phyloP scores from a whole-genome alignment of 2,888 invertebrate genomes.

The Drosophila macrospina region DNA sequence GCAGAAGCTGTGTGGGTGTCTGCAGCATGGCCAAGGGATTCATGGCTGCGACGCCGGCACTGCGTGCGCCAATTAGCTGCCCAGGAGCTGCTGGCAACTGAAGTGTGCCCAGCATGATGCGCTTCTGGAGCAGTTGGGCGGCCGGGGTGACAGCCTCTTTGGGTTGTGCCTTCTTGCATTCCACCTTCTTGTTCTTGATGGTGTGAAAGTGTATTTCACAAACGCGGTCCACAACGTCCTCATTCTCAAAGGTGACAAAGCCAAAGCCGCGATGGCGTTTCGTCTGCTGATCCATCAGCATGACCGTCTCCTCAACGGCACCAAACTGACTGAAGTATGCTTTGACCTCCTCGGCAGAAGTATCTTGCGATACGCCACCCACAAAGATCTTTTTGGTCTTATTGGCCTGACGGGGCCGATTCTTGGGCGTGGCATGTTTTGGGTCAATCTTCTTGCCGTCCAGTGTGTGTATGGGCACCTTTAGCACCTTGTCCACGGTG shows the following conservation, averaged over 20 bases:
- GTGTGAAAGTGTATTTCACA: conserved; percentile 97
- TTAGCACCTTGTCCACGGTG: conserved; percentile 95
- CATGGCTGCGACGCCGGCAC: conserved; percentile 85
- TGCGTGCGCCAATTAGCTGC: conserved; percentile 85
- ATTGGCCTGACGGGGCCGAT: conserved; percentile 93
- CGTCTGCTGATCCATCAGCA: conserved; percentile 97
- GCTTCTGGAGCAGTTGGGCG: conserved; percentile 89
- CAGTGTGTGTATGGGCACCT: conserved; percentile 95
- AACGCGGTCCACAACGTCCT: conserved; percentile 96
- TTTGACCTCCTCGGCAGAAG: conserved; percentile 95
- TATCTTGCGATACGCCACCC: conserved; percentile 96
- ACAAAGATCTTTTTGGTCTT: conserved; percentile 97
- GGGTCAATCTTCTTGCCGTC: conserved; percentile 98
- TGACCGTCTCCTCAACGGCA: conserved; percentile 95
- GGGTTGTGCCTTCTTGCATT: conserved; percentile 96
- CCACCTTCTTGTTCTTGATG: conserved; percentile 95
- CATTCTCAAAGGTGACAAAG: conserved; percentile 96
- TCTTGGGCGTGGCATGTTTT: conserved; percentile 96
- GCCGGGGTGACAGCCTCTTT: conserved; percentile 93
- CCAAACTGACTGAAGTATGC: conserved; percentile 96
- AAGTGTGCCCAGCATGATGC: conserved; percentile 90
- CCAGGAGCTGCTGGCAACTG: conserved; percentile 89
- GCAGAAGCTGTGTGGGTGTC: conserved; percentile 84
- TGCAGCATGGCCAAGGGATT: conserved; percentile 88
- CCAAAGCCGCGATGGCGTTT: conserved; percentile 96